Conservation (phyloP, 2,888 invertebrate species). For the Acleris laterana region DNA sequence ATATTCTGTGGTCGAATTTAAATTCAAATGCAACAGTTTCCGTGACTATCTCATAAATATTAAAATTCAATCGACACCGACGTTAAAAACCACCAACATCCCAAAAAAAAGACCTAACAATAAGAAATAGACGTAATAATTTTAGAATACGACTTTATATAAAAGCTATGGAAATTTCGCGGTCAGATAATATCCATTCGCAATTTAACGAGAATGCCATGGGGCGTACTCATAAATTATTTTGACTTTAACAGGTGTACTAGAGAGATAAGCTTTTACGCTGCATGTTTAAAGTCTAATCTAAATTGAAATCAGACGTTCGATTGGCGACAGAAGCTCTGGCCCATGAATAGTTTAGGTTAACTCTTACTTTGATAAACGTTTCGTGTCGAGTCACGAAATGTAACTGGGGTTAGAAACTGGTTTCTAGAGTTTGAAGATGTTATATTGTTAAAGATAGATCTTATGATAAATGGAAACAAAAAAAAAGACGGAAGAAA, state of each 20-base stretch:
- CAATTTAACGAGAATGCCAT: conserved; percentile 55
- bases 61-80: conserved; percentile 11
- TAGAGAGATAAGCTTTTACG: conserved; percentile 79
- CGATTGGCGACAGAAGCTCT: conserved; percentile 78
- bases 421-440: conserved; percentile 12
- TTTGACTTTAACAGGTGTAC: conserved; percentile 81
- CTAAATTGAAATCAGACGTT: conserved; percentile 83
- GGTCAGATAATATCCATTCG: conserved; percentile 49
- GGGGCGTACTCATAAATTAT: conserved; percentile 73
- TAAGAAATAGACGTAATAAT: conserved; percentile 20
- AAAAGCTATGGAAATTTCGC: conserved; percentile 47
- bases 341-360: conserved; percentile 58
- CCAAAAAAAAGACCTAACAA: conserved; percentile 20
- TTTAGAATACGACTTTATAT: conserved; percentile 19
- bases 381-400: conserved; percentile 1
- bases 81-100: conserved; percentile 12
- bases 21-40: too few relatives aligned
- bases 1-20: conserved; percentile 6
- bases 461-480: too few relatives aligned
- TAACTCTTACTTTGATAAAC: conserved; percentile 25
- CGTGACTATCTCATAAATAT: conserved; percentile 11
- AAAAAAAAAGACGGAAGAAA: too few relatives aligned
- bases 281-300: conserved; percentile 78
- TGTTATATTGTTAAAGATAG: too few relatives aligned
- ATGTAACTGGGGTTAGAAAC: conserved; percentile 1